phyloP scores from a whole-genome alignment of 2,113 vertebrate species.

The Menura novaehollandiae region DNA sequence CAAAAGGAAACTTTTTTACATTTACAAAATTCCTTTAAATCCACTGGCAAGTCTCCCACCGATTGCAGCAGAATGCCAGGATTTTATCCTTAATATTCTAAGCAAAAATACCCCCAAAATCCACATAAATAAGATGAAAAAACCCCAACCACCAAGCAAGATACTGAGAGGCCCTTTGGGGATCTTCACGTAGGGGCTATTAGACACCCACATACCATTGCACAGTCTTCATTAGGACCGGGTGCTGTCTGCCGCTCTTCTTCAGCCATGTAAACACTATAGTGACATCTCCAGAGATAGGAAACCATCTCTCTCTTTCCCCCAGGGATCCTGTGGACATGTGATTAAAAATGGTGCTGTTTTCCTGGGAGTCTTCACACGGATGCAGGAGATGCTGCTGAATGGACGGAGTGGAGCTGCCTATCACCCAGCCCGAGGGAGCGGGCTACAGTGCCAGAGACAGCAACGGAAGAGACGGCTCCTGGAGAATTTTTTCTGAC shows the following conservation, averaged over 20 bases:
- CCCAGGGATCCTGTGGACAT: background rate
- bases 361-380: background rate
- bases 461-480: background rate
- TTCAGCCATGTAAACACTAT: background rate
- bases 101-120: background rate
- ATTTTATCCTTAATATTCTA: background rate
- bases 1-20: background rate
- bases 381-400: background rate
- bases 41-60: background rate
- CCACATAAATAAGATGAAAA: background rate
- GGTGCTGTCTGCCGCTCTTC: background rate
- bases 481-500: slow-evolving; percentile 1
- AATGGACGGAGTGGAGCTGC: fast-evolving
- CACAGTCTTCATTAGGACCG: background rate
- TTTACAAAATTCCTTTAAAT: background rate
- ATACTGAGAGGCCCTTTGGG: background rate
- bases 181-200: background rate
- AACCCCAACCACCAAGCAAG: background rate
- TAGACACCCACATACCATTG: slow-evolving; percentile 4
- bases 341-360: background rate
- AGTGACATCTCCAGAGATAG: background rate
- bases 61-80: background rate
- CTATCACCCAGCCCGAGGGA: background rate
- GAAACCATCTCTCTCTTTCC: background rate
- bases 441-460: background rate